Conservation (phyloP, 2,797 vertebrate species). For the Esox masquinongy region DNA sequence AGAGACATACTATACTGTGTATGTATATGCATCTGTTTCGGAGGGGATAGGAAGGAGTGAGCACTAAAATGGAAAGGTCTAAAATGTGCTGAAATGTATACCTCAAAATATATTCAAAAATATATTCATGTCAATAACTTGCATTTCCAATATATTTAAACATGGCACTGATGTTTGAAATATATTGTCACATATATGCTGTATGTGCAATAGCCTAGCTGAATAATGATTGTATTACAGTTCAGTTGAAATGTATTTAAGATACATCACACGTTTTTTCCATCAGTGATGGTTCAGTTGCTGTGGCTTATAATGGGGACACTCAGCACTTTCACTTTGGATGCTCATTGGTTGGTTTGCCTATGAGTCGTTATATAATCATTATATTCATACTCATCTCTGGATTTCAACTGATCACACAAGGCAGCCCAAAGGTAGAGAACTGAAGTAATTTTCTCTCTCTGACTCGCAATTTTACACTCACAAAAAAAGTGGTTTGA, state of each 20-base stretch:
- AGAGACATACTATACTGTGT: conserved; percentile 24
- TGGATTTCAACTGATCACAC: conserved; percentile 73
- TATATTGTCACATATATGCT: conserved; percentile 73
- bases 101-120: conserved; percentile 55
- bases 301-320: conserved; percentile 72
- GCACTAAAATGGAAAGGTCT: conserved; percentile 57
- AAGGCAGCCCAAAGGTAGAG: conserved; percentile 84
- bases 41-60: conserved; percentile 52
- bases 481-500: conserved; percentile 59
- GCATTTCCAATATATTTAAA: conserved; percentile 83
- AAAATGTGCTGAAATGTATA: conserved; percentile 68
- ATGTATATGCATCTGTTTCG: conserved; percentile 62
- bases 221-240: conserved; percentile 63
- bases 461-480: conserved; percentile 36
- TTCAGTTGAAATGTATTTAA: conserved; percentile 70
- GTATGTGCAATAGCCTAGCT: conserved; percentile 62
- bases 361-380: conserved; percentile 54
- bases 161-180: conserved; percentile 74
- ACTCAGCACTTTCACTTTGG: conserved; percentile 60
- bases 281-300: conserved; percentile 86
- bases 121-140: conserved; percentile 60
- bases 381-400: conserved; percentile 67
- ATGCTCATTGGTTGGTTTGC: conserved; percentile 65
- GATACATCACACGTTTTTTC: conserved; percentile 80
- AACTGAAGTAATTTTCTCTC: conserved; percentile 79